Evolutionary conservation across 1,140 invertebrate genomes (phyloP), one percentile per base, ranked within the genome.

Genomic region (Varroa destructor): DNA sequence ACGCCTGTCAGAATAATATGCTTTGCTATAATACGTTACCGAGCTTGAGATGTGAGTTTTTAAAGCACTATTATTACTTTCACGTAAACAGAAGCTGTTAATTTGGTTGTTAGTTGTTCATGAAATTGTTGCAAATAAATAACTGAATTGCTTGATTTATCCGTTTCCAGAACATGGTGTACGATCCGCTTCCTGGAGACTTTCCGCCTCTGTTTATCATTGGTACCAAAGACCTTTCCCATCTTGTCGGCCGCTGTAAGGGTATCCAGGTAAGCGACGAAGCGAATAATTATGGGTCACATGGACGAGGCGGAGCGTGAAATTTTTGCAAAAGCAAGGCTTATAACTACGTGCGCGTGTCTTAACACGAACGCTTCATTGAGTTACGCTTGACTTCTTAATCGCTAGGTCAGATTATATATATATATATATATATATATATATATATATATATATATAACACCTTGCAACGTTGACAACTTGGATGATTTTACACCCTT

Each of bases 151-250:
- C 14, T 58, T 8, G 14, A 36, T 37, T 37, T 2, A 12, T 67
- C 8, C 12, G 37, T 40, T 67, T 58, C 57, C 61, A 67, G 61
- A 67, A 40, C 8, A 46, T 67, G 40, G 61, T 46, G 5, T 40
- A 67, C 61, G 37, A 67, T 46, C 46, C 61, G 61, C 61, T 67
- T 40, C 61, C 61, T 4, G 61, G 61, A 14, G 61, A 67, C 37
- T 67, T 67, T 40, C 61, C 61, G 46, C 61, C 61, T 14, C 46
- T 67, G 37, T 67, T 67, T 46, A 67, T 36, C 46, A 37, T 67
- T 12, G 46, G 46, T 40, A 67, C 40, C 12, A 67, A 67, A 40
- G 61, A 67, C 40, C 61, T 67, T 46, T 67, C 61, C 3, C 12
- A 43, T 12, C 46, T 67, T 40, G 61, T 67, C 46, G 61, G 61